Conservation (phyloP, 2,797 vertebrate species). For the Semotilus atromaculatus region DNA sequence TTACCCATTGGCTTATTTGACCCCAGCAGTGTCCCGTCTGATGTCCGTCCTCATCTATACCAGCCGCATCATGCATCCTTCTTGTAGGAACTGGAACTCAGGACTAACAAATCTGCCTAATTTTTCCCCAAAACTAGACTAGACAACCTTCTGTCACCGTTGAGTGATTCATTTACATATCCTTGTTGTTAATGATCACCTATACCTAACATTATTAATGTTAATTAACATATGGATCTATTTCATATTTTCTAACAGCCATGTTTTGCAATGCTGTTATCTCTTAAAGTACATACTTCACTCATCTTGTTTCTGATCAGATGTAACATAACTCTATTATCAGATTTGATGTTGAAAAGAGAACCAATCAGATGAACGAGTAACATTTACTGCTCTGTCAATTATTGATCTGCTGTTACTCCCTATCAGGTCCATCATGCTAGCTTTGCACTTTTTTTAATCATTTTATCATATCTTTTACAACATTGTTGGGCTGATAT, state of each 20-base stretch:
- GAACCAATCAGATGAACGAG: background rate
- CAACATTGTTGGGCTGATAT: background rate
- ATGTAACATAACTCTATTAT: background rate
- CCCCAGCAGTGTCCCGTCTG: too few species aligned
- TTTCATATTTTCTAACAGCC: background rate
- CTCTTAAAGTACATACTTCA: background rate
- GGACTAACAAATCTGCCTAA: too few species aligned
- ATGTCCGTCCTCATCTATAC: too few species aligned
- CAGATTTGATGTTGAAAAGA: background rate
- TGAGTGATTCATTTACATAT: too few species aligned
- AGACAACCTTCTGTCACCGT: too few species aligned
- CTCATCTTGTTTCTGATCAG: background rate
- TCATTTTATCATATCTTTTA: background rate
- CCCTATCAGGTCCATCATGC: slow-evolving; percentile 20
- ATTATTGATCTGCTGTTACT: slow-evolving; percentile 62
- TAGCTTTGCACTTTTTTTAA: slow-evolving; percentile 16
- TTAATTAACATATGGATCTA: background rate
- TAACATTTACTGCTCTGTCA: slow-evolving; percentile 60
- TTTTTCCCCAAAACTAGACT: too few species aligned
- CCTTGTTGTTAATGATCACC: too few species aligned
- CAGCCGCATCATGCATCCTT: too few species aligned
- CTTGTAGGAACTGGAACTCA: too few species aligned
- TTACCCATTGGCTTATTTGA: too few species aligned
- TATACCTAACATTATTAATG: too few species aligned
- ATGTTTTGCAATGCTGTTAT: background rate